Conservation (phyloP, 1,140 invertebrate species). For the Berghia stephanieae region DNA sequence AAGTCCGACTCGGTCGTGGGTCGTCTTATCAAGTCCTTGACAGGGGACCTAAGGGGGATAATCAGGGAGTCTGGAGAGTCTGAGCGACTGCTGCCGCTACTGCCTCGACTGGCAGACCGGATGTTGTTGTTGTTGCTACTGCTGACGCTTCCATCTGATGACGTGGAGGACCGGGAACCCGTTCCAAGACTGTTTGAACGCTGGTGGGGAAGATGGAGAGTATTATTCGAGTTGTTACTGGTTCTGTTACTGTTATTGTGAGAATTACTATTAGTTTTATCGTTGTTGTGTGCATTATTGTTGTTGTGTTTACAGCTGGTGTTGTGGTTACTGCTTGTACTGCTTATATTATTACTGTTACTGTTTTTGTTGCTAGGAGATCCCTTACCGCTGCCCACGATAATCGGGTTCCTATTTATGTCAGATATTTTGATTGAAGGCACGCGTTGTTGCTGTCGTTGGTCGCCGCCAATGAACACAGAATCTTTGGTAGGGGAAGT, state of each 20-base stretch:
- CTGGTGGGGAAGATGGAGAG: neutral
- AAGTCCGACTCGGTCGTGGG: constrained; percentile 18
- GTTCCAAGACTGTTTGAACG: neutral
- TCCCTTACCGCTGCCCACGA: constrained; percentile 27
- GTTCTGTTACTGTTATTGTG: neutral
- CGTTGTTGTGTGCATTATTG: neutral
- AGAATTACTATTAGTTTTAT: neutral
- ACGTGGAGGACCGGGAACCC: neutral
- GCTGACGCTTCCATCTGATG: constrained; percentile 5
- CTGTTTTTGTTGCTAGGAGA: no score
- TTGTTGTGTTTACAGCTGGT: no score
- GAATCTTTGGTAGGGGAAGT: neutral
- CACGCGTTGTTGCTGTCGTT: constrained; percentile 20
- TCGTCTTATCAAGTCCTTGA: neutral
- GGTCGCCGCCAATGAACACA: constrained; percentile 14
- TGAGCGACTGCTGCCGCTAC: neutral
- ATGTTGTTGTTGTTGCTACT: no score
- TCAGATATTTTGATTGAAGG: constrained; percentile 32
- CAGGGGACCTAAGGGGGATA: neutral
- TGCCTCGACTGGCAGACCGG: neutral
- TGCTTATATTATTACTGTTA: neutral
- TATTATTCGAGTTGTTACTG: neutral
- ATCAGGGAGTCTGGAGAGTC: neutral
- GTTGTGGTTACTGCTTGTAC: neutral
- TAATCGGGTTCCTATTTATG: constrained; percentile 33